phyloP scores from a whole-genome alignment of 2,797 vertebrate species.

The Galago senegalensis region DNA sequence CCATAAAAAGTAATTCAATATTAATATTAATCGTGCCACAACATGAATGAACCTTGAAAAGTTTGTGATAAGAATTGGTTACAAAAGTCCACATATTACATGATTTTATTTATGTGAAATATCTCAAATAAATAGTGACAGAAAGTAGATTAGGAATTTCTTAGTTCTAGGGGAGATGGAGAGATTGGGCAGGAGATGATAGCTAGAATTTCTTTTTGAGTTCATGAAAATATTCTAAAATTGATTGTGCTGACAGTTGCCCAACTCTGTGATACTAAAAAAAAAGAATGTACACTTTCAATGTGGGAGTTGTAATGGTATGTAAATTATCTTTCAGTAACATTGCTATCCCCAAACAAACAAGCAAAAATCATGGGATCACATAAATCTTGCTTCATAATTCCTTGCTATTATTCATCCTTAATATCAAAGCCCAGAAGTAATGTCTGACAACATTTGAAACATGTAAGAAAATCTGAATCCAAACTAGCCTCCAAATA shows the following conservation, averaged over 20 bases:
- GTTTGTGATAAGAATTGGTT: background rate
- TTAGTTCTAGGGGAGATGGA: background rate
- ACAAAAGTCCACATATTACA: background rate
- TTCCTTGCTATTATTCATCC: background rate
- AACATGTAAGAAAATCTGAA: background rate
- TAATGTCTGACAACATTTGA: background rate
- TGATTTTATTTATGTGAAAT: background rate
- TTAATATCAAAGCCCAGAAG: background rate
- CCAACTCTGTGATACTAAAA: background rate
- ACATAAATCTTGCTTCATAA: background rate
- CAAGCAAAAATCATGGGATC: background rate
- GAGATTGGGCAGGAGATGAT: fast-evolving
- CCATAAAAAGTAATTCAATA: background rate
- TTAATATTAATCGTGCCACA: background rate
- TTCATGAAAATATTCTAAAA: background rate
- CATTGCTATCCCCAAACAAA: background rate
- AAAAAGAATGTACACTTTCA: background rate
- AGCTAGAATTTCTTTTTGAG: background rate
- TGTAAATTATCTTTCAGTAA: background rate
- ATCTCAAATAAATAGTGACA: background rate
- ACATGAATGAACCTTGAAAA: background rate
- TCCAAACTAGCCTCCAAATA: background rate
- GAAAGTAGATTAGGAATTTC: background rate
- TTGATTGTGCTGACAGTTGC: background rate
- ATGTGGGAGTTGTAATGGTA: background rate